Evolutionary conservation across 2,888 invertebrate species (phyloP), one percentile per base, ranked within the genome.

Genomic region (Eretmocerus hayati): DNA sequence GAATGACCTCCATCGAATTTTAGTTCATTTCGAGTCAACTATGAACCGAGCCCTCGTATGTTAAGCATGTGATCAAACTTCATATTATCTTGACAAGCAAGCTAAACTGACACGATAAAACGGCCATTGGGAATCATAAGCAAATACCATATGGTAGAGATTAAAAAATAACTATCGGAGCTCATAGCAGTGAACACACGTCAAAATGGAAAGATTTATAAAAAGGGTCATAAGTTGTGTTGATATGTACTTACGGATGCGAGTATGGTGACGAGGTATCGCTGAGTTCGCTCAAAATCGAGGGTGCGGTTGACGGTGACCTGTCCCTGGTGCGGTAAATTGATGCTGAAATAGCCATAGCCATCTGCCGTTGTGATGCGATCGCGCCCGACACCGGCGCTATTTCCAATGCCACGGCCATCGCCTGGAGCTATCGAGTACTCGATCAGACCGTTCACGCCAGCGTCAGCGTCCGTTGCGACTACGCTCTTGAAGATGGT

Each of bases 251-350:
- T 85, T 74, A 92, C 91, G 75, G 87, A 86, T 65, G 91, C 91
- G 59, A 90, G 81, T 68, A 92, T 81, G 60, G 89, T 91, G 72
- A 92, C 82, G 72, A 87, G 85, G 75, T 90, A 91, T 66, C 86
- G 79, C 73, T 89, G 87, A 44, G 85, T 87, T 69, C 83, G 84
- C 73, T 93, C 92, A 72, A 86, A 93, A 75, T 92, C 92, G 68
- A 92, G 75, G 41, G 84, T 87, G 62, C 85, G 81, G 65, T 87
- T 88, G 48, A 92, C 85, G 18, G 89, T 89, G 58, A 93, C 85
- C 68, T 87, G 85, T 53, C 92, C 91, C 72, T 90, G 90, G 73
- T 91, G 90, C 13, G 91, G 90, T 60, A 87, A 77, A 55, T 87
- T 86, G 72, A 92, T 90, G 54, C 85, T 79, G 74, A 92, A 92